Percentiles rank a stretch among this genome's conserved stretches.
These are phyloP conservation scores for Danionella cerebrum DNA, from an alignment of 2,113 vertebrate species.

Conservation along the genomic window DNA sequence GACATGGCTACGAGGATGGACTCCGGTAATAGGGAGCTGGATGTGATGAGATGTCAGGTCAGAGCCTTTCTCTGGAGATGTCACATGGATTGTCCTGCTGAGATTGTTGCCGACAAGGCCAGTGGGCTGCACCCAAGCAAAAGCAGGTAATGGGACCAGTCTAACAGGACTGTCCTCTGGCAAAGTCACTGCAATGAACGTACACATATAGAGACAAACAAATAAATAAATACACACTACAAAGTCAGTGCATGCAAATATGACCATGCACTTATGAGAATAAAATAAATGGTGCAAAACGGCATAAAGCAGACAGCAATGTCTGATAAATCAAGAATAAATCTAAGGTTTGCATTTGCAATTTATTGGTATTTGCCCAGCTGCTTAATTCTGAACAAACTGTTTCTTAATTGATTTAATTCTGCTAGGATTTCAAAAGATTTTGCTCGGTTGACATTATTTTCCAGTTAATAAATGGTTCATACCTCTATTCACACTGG, in stretches of 20 bases:
- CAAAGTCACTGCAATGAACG: background rate
- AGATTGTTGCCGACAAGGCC: background rate
- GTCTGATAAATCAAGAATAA: too few species aligned
- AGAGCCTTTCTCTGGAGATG: constrained; percentile 8
- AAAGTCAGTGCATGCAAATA: background rate
- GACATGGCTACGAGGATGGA: background rate
- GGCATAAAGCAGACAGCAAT: too few species aligned
- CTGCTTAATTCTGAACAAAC: too few species aligned
- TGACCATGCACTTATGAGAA: too few species aligned
- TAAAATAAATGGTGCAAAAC: too few species aligned
- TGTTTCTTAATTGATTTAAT: too few species aligned
- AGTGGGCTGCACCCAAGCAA: background rate
- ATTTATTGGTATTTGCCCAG: too few species aligned
- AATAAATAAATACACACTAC: background rate
- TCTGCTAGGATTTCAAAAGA: too few species aligned
- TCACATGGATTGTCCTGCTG: constrained; percentile 19
- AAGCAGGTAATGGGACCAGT: constrained; percentile 13
- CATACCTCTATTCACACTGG: too few species aligned
- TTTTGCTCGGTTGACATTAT: too few species aligned
- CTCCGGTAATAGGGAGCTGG: constrained; percentile 15
- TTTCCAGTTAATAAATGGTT: too few species aligned
- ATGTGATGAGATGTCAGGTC: constrained; percentile 20
- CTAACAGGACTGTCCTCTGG: constrained; percentile 11
- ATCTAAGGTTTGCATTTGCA: too few species aligned
- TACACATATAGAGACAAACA: background rate